These are phyloP conservation scores for Cyprinodon diabolis DNA, from an alignment of 2,797 vertebrate genomes.

Conservation along the genomic window DNA sequence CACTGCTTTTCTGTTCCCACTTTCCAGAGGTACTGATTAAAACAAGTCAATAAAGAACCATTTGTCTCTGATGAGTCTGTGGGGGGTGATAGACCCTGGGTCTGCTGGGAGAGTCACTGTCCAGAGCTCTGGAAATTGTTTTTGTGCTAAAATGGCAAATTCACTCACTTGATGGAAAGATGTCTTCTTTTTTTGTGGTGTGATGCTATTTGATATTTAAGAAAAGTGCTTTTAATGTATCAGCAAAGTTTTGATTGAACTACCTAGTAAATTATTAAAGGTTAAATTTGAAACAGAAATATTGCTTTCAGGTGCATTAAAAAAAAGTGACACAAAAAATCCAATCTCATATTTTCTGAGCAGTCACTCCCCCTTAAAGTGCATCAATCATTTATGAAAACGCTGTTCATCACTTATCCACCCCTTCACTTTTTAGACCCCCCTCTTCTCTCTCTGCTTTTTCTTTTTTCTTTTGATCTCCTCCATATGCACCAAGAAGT, in stretches of 20 bases:
- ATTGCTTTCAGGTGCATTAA: constrained; percentile 18
- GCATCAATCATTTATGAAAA: constrained; percentile 82
- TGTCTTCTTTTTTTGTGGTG: neutral
- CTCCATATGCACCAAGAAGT: constrained; percentile 63
- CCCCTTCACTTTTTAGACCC: constrained; percentile 50
- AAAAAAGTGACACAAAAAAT: constrained; percentile 52
- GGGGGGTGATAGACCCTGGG: constrained; percentile 20
- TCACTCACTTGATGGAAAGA: neutral
- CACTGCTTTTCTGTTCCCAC: constrained; percentile 37
- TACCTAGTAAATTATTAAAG: constrained; percentile 8
- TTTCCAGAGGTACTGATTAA: constrained; percentile 62
- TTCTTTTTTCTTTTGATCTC: constrained; percentile 74
- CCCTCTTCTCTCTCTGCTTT: constrained; percentile 41
- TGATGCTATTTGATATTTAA: neutral
- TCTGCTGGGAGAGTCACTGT: constrained; percentile 35
- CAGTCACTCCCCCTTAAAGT: constrained; percentile 60
- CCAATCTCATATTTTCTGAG: constrained; percentile 36
- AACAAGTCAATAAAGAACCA: constrained; percentile 67
- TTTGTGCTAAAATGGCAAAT: constrained; percentile 22
- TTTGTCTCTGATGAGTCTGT: constrained; percentile 61
- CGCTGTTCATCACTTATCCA: constrained; percentile 61
- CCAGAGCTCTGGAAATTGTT: constrained; percentile 80
- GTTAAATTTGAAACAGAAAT: constrained; percentile 33
- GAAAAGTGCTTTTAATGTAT: neutral
- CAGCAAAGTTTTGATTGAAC: neutral